phyloP scores from a whole-genome alignment of 2,113 vertebrate species.

The Paradoxurus hermaphroditus region DNA sequence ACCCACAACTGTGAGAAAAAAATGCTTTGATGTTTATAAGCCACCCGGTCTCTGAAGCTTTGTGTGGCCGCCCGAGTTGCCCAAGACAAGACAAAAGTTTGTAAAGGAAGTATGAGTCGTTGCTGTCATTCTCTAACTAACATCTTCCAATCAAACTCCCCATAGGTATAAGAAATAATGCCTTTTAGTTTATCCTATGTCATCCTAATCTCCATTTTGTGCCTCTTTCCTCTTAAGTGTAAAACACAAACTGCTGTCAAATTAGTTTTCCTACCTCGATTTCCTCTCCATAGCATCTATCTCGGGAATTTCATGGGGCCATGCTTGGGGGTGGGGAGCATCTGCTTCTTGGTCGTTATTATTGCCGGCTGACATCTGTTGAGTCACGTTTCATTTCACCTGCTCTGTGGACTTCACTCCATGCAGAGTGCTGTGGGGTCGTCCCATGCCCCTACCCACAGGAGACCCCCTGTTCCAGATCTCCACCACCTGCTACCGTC shows the following conservation, averaged over 20 bases:
- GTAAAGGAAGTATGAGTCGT: neutral
- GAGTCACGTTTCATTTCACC: neutral
- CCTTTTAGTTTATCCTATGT: neutral
- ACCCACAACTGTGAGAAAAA: neutral
- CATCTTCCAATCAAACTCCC: neutral
- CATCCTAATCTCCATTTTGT: neutral
- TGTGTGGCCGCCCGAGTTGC: neutral
- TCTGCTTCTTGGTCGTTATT: neutral
- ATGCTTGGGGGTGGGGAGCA: neutral
- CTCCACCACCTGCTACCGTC: accelerated
- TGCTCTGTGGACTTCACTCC: neutral
- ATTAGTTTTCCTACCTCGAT: neutral
- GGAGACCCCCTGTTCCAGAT: neutral
- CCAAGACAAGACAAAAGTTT: neutral
- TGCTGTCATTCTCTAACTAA: neutral
- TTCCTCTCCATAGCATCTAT: neutral
- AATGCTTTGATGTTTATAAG: neutral
- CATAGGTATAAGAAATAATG: neutral
- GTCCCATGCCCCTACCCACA: neutral
- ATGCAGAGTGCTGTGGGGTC: neutral
- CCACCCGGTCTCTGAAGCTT: neutral
- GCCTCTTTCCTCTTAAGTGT: neutral
- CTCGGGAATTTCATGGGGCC: no score
- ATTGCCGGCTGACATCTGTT: neutral
- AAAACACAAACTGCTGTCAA: neutral